Conservation (phyloP, 35 echinoderm and acorn worm genomes). For the Nesometra sesokonis region DNA sequence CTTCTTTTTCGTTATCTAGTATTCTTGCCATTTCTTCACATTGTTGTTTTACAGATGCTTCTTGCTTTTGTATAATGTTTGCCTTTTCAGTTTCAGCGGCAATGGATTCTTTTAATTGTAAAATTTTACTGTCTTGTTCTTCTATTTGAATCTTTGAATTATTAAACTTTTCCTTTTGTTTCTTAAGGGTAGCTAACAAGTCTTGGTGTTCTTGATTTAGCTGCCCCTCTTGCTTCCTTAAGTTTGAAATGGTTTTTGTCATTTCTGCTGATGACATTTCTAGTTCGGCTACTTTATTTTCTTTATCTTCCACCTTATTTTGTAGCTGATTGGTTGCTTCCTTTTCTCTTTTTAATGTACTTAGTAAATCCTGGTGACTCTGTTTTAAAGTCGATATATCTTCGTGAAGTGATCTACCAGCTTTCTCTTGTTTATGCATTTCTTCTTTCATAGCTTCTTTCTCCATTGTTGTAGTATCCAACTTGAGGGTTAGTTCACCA, state of each 20-base stretch:
- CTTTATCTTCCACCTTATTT: constrained; percentile 17
- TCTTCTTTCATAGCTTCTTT: constrained; percentile 15
- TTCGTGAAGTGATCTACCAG: constrained; percentile 3
- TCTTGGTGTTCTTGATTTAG: not conserved
- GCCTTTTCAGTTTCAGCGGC: not conserved
- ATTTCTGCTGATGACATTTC: constrained; percentile 7
- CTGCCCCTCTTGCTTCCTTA: not conserved
- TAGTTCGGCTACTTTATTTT: constrained; percentile 31
- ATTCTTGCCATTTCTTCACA: not conserved
- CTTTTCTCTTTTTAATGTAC: not conserved
- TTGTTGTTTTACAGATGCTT: not conserved
- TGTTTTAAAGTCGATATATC: not conserved
- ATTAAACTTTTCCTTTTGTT: not conserved
- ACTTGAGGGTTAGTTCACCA: constrained; percentile 29
- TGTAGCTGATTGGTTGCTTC: constrained; percentile 12
- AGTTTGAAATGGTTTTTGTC: not conserved
- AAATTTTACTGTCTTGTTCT: not conserved
- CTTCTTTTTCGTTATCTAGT: not conserved
- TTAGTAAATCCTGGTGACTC: not conserved
- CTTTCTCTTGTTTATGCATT: constrained; percentile 11
- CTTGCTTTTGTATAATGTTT: not conserved
- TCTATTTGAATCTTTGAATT: not conserved
- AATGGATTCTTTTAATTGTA: not conserved
- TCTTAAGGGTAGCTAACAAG: not conserved
- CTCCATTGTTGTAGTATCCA: constrained; percentile 1